These are phyloP conservation scores for Indicator indicator DNA, from an alignment of 2,113 vertebrate genomes.

Conservation along the genomic window DNA sequence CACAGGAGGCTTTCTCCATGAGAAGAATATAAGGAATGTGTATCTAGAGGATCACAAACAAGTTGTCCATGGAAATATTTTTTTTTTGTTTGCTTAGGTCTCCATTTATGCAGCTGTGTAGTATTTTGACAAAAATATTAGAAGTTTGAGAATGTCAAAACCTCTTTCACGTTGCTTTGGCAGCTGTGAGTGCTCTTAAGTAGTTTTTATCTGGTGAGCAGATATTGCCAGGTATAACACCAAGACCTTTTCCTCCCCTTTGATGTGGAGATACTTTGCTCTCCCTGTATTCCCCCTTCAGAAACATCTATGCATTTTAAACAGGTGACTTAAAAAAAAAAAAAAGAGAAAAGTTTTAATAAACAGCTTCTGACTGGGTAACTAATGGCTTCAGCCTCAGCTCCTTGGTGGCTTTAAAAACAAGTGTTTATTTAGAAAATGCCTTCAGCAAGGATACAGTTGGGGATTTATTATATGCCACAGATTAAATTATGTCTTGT, in stretches of 20 bases:
- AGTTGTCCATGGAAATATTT: neutral
- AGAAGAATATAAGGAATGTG: neutral
- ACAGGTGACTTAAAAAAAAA: neutral
- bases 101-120: neutral
- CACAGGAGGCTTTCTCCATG: neutral
- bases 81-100: neutral
- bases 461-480: constrained; percentile 72
- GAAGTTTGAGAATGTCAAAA: neutral
- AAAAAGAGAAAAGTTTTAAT: constrained; percentile 43
- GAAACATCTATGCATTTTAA: constrained; percentile 4
- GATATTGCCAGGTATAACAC: neutral
- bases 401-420: constrained; percentile 74
- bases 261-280: neutral
- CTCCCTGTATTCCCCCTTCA: neutral
- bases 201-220: constrained; percentile 13
- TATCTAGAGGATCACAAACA: neutral
- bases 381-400: constrained; percentile 54
- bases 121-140: neutral
- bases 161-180: neutral
- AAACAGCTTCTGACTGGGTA: constrained; percentile 57
- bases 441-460: constrained; percentile 60
- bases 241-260: constrained; percentile 14
- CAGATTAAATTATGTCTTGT: constrained; percentile 74
- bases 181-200: neutral
- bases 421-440: constrained; percentile 73